Conservation (phyloP, 1,140 invertebrate species). For the Anoplophora glabripennis region DNA sequence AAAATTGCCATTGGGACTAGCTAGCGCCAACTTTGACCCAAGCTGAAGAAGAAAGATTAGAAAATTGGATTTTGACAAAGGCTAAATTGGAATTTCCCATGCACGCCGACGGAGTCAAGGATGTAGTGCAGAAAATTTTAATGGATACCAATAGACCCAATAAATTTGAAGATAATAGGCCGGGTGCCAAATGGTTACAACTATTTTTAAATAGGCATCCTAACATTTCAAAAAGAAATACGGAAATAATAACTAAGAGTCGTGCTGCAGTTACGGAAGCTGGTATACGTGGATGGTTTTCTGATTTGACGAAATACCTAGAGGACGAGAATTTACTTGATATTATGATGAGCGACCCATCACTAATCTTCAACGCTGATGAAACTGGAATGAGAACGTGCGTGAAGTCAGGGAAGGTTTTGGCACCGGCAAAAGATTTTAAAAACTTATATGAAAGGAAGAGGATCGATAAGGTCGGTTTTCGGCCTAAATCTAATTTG, state of each 20-base stretch:
- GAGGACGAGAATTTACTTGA: background rate
- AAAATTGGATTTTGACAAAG: conserved; percentile 19
- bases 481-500: too few relatives aligned
- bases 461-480: too few relatives aligned
- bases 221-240: conserved; percentile 9
- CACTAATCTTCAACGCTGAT: conserved; percentile 44
- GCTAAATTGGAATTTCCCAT: conserved; percentile 21
- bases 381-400: conserved; percentile 44
- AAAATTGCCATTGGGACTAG: too few relatives aligned
- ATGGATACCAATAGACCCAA: conserved; percentile 7
- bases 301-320: background rate
- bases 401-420: conserved; percentile 35
- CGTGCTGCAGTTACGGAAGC: conserved; percentile 20
- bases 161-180: conserved; percentile 8
- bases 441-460: conserved; percentile 39
- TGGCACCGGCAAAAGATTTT: conserved; percentile 25
- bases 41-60: conserved; percentile 6
- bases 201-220: conserved; percentile 8
- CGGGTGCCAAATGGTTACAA: conserved; percentile 19
- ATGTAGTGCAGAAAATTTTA: conserved; percentile 19
- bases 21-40: conserved; percentile 7
- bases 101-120: conserved; percentile 13
- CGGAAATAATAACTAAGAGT: conserved; percentile 19
- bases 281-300: conserved; percentile 12
- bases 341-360: conserved; percentile 36